A percentile compares a stretch with the other conserved stretches of the same genome.
Conservation (phyloP, 2,888 invertebrate genomes). For the Temnothorax ravouxi region DNA sequence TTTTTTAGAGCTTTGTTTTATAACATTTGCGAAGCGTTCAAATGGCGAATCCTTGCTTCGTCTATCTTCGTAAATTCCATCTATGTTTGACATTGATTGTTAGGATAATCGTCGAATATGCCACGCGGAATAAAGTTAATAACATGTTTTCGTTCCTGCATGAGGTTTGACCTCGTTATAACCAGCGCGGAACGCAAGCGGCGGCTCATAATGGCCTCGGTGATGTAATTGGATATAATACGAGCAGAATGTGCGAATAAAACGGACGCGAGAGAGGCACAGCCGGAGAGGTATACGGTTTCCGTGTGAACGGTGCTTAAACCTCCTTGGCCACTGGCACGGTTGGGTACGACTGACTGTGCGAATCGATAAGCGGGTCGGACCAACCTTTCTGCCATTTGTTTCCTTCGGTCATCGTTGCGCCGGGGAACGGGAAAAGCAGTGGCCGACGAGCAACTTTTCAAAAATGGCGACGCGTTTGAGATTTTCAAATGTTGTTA, state of each 20-base stretch:
- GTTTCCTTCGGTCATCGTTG: slow-evolving; percentile 61
- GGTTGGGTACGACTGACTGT: slow-evolving; percentile 72
- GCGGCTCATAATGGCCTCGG: slow-evolving; percentile 50
- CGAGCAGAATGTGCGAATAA: slow-evolving; percentile 52
- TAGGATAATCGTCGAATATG: slow-evolving; percentile 8
- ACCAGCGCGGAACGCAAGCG: slow-evolving; percentile 44
- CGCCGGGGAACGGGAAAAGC: slow-evolving; percentile 33
- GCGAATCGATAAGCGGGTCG: slow-evolving; percentile 75
- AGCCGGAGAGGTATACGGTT: slow-evolving; percentile 17
- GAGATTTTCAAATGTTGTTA: slow-evolving; percentile 46
- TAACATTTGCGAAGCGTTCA: background rate
- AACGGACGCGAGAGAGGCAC: slow-evolving; percentile 37
- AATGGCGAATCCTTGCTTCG: background rate
- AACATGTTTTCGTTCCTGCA: slow-evolving; percentile 40
- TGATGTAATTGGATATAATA: slow-evolving; percentile 57
- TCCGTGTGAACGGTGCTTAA: slow-evolving; percentile 57
- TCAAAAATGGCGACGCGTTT: slow-evolving; percentile 35
- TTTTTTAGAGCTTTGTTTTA: background rate
- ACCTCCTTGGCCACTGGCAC: slow-evolving; percentile 67
- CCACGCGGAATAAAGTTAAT: slow-evolving; percentile 30
- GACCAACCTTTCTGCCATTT: slow-evolving; percentile 60
- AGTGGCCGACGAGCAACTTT: background rate
- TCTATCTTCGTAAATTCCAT: background rate
- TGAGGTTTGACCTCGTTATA: slow-evolving; percentile 50
- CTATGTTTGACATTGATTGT: background rate